phyloP scores from a whole-genome alignment of 2,113 vertebrate species.

The Gnathonemus echidnorhynchus region DNA sequence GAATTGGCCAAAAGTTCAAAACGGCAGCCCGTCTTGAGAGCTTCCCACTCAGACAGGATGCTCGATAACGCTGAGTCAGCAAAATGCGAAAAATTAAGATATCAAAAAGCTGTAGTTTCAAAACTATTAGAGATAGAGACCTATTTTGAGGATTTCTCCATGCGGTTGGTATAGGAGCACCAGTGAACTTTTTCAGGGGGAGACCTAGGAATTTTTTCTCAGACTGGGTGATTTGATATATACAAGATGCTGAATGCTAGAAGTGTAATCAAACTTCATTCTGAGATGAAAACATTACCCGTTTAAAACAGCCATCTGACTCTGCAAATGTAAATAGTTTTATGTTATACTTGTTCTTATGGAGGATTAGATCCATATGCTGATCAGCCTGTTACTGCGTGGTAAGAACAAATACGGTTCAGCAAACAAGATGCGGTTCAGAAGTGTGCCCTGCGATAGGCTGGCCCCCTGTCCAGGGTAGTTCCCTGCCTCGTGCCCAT shows the following conservation, averaged over 20 bases:
- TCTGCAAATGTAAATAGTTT: not conserved
- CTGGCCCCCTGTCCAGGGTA: no score
- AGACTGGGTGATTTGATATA: not conserved
- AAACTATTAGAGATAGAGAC: not conserved
- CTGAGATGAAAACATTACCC: not conserved
- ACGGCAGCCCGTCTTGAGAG: not conserved
- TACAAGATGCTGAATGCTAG: not conserved
- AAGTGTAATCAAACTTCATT: not conserved
- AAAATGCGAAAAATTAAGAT: not conserved
- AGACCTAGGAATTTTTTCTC: not conserved
- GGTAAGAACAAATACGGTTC: not conserved
- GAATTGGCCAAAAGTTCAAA: not conserved
- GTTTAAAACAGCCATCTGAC: not conserved
- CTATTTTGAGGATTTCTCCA: not conserved
- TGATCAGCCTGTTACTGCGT: not conserved
- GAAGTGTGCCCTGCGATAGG: not conserved
- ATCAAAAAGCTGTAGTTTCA: not conserved
- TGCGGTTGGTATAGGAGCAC: not conserved
- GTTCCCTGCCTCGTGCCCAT: no score
- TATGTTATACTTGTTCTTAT: not conserved
- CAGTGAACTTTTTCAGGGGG: not conserved
- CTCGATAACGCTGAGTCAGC: no score
- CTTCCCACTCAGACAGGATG: no score
- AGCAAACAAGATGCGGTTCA: not conserved
- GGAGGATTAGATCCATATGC: not conserved